Evolutionary conservation across 2,797 vertebrate species (phyloP).

Genomic region (Scolopax rusticola): DNA sequence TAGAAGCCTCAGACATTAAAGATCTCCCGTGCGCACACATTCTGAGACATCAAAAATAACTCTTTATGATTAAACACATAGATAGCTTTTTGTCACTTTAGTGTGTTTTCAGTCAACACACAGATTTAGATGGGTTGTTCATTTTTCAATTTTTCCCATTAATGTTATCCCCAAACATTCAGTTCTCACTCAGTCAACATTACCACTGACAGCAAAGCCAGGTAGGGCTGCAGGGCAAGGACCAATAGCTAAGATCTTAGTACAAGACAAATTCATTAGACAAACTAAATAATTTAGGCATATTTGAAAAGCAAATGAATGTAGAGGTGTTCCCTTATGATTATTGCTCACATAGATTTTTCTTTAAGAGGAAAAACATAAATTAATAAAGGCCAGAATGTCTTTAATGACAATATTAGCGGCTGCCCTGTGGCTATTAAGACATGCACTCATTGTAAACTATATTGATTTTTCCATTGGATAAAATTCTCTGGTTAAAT

Average conservation of each 20-base stretch:
- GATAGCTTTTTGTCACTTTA: not conserved
- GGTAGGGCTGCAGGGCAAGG: conserved; percentile 51
- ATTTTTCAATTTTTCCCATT: conserved; percentile 4
- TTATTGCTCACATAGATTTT: conserved; percentile 70
- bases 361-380: conserved; percentile 74
- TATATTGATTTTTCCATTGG: conserved; percentile 58
- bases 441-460: conserved; percentile 67
- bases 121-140: not conserved
- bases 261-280: conserved; percentile 77
- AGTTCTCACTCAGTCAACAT: not conserved
- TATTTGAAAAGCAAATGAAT: conserved; percentile 69
- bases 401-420: conserved; percentile 64
- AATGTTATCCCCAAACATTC: not conserved
- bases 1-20: not conserved
- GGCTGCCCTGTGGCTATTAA: conserved; percentile 66
- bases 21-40: not conserved
- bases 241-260: not conserved
- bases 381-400: conserved; percentile 73
- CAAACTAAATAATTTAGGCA: conserved; percentile 75
- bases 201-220: not conserved
- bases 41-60: not conserved
- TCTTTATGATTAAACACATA: not conserved
- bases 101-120: not conserved
- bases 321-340: conserved; percentile 69
- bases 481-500: conserved; percentile 71